These are phyloP conservation scores for Hoplodrina blanda DNA, from an alignment of 2,888 invertebrate species.

Conservation along the genomic window DNA sequence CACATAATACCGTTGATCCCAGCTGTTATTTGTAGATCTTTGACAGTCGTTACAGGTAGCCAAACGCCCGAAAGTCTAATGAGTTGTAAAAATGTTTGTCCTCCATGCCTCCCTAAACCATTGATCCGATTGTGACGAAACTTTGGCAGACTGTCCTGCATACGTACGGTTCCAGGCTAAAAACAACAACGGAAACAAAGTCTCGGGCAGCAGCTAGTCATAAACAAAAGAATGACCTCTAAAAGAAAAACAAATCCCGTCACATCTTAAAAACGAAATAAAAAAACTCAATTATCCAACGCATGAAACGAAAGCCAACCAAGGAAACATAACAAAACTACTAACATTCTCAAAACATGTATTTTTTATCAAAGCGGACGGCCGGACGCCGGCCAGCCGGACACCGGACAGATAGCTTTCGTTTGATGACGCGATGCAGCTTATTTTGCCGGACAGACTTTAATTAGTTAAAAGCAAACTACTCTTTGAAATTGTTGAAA, in stretches of 20 bases:
- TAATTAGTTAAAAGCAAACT: constrained; percentile 66
- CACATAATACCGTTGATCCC: too few relatives aligned
- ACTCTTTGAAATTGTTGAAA: constrained; percentile 55
- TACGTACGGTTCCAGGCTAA: too few relatives aligned
- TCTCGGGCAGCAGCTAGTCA: too few relatives aligned
- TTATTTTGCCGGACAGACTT: constrained; percentile 54
- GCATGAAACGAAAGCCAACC: constrained; percentile 2
- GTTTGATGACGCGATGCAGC: constrained; percentile 49
- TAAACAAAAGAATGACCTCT: too few relatives aligned
- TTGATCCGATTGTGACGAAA: too few relatives aligned
- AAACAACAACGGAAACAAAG: too few relatives aligned
- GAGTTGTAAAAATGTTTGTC: too few relatives aligned
- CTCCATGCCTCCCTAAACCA: too few relatives aligned
- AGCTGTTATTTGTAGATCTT: too few relatives aligned
- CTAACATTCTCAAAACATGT: constrained; percentile 28
- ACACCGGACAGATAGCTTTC: constrained; percentile 34
- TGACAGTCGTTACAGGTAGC: too few relatives aligned
- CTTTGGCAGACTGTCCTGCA: too few relatives aligned
- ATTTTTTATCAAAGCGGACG: constrained; percentile 61
- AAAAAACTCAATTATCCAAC: background rate
- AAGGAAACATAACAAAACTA: constrained; percentile 9
- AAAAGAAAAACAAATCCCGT: background rate
- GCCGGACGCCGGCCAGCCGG: constrained; percentile 9
- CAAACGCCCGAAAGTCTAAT: too few relatives aligned
- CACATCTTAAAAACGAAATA: background rate